phyloP scores from a whole-genome alignment of 2,797 vertebrate species.

The Cuniculus paca region DNA sequence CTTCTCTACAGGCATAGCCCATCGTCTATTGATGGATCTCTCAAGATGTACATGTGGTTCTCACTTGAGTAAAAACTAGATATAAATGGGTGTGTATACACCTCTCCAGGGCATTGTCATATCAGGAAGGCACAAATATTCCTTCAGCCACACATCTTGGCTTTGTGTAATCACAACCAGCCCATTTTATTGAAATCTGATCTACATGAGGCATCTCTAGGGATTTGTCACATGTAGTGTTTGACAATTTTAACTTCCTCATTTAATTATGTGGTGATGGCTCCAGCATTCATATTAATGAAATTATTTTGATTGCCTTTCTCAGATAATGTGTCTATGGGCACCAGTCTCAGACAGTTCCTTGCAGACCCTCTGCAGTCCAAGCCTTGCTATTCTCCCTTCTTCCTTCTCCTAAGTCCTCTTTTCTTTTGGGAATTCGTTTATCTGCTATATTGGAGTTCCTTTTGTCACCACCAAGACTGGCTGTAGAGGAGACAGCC shows the following conservation, averaged over 20 bases:
- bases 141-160: background rate
- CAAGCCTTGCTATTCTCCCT: background rate
- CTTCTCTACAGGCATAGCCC: background rate
- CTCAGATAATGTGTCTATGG: background rate
- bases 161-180: background rate
- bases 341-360: background rate
- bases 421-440: background rate
- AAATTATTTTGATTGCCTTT: background rate
- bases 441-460: background rate
- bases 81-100: background rate
- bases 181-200: background rate
- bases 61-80: constrained; percentile 16
- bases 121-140: background rate
- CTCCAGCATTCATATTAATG: background rate
- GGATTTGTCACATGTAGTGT: too few species aligned
- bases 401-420: background rate
- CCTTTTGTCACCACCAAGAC: background rate
- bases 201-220: background rate
- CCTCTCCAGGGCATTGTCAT: background rate
- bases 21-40: constrained; percentile 17
- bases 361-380: background rate
- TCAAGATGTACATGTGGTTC: background rate
- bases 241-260: background rate
- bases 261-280: constrained; percentile 6
- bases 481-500: background rate